Evolutionary conservation across 1,140 invertebrate species (phyloP).

Genomic region (Drosophila tristis): DNA sequence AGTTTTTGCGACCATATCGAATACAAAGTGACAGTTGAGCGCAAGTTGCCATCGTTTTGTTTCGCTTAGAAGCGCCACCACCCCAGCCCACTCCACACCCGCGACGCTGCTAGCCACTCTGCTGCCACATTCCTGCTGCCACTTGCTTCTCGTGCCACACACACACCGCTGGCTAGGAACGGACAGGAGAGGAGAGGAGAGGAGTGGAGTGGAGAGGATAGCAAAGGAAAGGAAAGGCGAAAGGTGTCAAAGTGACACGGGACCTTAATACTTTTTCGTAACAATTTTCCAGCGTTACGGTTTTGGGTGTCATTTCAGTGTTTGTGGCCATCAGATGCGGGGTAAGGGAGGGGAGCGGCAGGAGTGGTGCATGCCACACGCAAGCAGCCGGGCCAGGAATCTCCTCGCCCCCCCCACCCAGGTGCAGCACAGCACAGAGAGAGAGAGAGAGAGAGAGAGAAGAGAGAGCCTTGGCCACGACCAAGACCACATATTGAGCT

Average conservation of each 20-base stretch:
- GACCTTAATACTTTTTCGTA: slow-evolving; percentile 77
- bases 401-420: slow-evolving; percentile 16
- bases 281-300: slow-evolving; percentile 64
- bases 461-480: slow-evolving; percentile 15
- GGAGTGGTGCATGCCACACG: slow-evolving; percentile 60
- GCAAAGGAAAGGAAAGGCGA: background rate
- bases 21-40: slow-evolving; percentile 44
- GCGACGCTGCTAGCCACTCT: background rate
- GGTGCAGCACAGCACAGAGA: background rate
- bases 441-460: too few relatives aligned
- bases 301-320: slow-evolving; percentile 65
- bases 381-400: slow-evolving; percentile 21
- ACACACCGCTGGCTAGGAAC: too few relatives aligned
- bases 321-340: slow-evolving; percentile 14
- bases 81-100: background rate
- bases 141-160: background rate
- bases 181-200: too few relatives aligned
- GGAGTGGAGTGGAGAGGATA: too few relatives aligned
- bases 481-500: slow-evolving; percentile 76
- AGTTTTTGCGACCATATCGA: slow-evolving; percentile 22
- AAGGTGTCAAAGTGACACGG: slow-evolving; percentile 80
- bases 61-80: slow-evolving; percentile 11
- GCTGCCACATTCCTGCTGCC: background rate
- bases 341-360: too few relatives aligned
- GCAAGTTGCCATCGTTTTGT: slow-evolving; percentile 41